These are phyloP conservation scores for Burhinus bistriatus DNA, from an alignment of 2,113 vertebrate species.

Conservation along the genomic window DNA sequence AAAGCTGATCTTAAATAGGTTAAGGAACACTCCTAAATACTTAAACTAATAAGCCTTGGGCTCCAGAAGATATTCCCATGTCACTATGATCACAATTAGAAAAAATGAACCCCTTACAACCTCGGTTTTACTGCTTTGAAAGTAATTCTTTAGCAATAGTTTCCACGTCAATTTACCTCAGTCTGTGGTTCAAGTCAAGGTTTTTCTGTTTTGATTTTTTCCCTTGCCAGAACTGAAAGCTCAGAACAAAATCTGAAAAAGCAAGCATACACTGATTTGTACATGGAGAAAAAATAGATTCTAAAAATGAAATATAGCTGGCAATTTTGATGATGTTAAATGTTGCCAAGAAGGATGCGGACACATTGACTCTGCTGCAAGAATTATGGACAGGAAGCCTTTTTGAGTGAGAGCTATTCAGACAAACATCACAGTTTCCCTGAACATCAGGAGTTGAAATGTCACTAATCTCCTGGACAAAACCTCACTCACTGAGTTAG, in stretches of 20 bases:
- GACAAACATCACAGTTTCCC: not conserved
- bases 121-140: not conserved
- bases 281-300: not conserved
- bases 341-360: not conserved
- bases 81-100: not conserved
- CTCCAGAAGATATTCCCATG: not conserved
- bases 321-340: not conserved
- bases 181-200: not conserved
- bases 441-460: not conserved
- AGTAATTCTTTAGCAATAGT: slow-evolving; percentile 1
- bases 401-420: not conserved
- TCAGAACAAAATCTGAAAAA: slow-evolving; percentile 28
- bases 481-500: not conserved
- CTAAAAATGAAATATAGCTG: not conserved
- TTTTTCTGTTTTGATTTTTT: not conserved
- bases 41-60: not conserved
- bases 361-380: not conserved
- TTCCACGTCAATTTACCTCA: not conserved
- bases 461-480: not conserved
- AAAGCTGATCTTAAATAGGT: not conserved
- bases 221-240: not conserved
- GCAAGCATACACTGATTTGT: not conserved
- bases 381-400: not conserved
- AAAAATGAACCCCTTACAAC: not conserved
- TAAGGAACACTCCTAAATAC: not conserved